Evolutionary conservation across 2,113 vertebrate species (phyloP), one percentile per base, ranked within the genome.

Genomic region (Lota lota): DNA sequence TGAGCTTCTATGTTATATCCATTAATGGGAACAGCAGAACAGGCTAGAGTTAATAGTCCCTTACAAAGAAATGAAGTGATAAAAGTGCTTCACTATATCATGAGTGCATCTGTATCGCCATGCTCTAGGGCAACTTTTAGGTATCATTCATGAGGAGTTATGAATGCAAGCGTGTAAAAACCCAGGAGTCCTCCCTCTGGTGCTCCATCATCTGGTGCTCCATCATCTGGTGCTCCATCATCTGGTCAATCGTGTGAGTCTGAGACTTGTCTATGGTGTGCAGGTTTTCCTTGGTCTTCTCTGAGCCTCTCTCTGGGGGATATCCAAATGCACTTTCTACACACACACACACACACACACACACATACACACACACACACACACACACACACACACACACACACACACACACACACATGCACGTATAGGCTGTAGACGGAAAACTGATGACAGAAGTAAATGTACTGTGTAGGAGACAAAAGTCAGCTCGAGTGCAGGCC

Each of bases 1-100:
- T 93, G 73, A 97, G 86, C 79, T 97, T 96, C 85, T 98, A n/a
- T 98, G 79, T 82, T 99, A 95, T 58, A 93, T 94, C 64, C 93
- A 92, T 95, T 98, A 50, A 17, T 66, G 2, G 50, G 4, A 14
- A 65, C 62, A 76, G 79, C n/a, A 56, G 61, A 57, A 18, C 66
- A 64, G 67, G 63, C 14, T 5, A 57, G 24, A 28, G 22, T 18
- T 16, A 28, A 8, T 8, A 21, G 28, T 33, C 28, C 28, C 28
- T 33, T 33, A 33, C 28, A 5, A 33, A 33, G 4, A 33, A 33
- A 33, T 33, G 4, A 33, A 33, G 28, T 33, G 7, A 6, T 33
- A 33, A 33, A 33, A 33, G 28, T 33, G 28, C 28, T 33, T 5
- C 28, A 33, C 28, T 5, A 33, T 33, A 33, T 33, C 28, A 33